Base-by-base conservation (phyloP, 2,888 invertebrate species). In the Andrena dorsata region DNA sequence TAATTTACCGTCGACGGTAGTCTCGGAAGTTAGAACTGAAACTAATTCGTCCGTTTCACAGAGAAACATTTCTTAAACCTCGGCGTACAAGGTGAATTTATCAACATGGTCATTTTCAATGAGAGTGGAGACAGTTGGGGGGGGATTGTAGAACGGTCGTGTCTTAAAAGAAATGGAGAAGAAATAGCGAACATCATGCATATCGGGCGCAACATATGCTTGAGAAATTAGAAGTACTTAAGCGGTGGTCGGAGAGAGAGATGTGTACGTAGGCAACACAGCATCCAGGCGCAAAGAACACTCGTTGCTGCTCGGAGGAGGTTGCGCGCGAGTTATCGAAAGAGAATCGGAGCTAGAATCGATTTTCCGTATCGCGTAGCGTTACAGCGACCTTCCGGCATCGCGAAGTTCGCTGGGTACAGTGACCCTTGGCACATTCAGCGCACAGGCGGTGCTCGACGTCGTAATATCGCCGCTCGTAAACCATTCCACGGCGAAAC, bases 371-470 rank as follows among this genome's bases (percentile, higher is more conserved):
- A 86, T 85, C 80, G 82, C 69, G 72, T 64, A 66, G 76, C 65
- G 61, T 80, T 80, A 69, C 69, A 71, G 77, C 85, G 88, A 86
- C 78, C 83, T 88, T 83, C 79, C 82, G 56, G 77, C 81, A 80
- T 65, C 80, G 77, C 76, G 79, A 88, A 85, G 83, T 87, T 85
- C 76, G 73, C 77, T 53, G 80, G 85, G 90, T 90, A 85, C 90
- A 89, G 83, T 90, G 90, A 91, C 89, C 90, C 73, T 72, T 60
- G 49, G 71, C 26, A 63, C 68, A 63, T 79, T 78, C 58, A 65
- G 80, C 70, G 72, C 73, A 58, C 80, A 75, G 73, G 64, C 80
- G 71, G 61, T 76, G 79, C 88, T 78, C 83, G 80, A 32, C 82
- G 68, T 87, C 82, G 77, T 86, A 84, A 87, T 82, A 81, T 63